These are phyloP conservation scores for Ophonus ardosiacus DNA, from an alignment of 2,888 invertebrate genomes.

Conservation along the genomic window DNA sequence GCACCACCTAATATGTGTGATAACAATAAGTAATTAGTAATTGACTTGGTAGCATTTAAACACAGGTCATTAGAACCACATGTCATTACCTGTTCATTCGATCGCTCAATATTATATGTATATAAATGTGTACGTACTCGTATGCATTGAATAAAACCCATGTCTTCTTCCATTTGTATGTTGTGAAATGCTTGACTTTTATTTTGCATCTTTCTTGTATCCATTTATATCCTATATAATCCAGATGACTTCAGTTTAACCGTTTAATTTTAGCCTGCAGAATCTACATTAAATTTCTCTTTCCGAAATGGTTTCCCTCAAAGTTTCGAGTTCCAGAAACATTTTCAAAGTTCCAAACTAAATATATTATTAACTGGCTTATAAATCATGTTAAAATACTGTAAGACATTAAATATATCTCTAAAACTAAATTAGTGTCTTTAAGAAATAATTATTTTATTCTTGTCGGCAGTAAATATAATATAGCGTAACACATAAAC, in stretches of 20 bases:
- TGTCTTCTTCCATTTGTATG: too few species aligned
- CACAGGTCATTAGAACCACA: too few species aligned
- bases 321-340: neutral
- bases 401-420: neutral
- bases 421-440: neutral
- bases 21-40: too few species aligned
- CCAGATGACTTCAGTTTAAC: neutral
- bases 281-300: neutral
- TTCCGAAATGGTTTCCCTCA: neutral
- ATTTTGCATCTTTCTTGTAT: neutral
- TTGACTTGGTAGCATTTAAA: too few species aligned
- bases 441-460: neutral
- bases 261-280: neutral
- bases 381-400: neutral
- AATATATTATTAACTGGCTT: neutral
- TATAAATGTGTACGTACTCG: too few species aligned
- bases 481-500: neutral
- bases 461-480: neutral
- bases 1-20: too few species aligned
- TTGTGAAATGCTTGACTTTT: neutral
- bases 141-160: too few species aligned
- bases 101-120: too few species aligned
- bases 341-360: neutral
- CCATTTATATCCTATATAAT: neutral
- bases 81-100: too few species aligned